Conservation (phyloP, 2,797 vertebrate species). For the Natrix natrix region DNA sequence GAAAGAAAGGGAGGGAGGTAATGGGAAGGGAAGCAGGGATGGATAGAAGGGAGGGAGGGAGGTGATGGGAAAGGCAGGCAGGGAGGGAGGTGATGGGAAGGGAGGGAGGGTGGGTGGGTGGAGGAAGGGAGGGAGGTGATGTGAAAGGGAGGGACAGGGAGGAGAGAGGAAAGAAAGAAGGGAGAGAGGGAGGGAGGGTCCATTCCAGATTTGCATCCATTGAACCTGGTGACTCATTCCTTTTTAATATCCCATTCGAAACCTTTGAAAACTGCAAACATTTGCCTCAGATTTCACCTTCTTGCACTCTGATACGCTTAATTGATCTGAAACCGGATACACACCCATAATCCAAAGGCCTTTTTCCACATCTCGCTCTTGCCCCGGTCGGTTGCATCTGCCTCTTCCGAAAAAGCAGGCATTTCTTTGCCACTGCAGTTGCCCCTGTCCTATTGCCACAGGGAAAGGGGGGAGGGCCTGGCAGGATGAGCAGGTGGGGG, state of each 20-base stretch:
- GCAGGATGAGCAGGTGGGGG: not conserved
- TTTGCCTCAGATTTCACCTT: not conserved
- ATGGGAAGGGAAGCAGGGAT: too few species aligned
- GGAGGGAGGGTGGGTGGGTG: not conserved
- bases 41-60: not conserved
- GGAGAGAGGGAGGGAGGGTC: not conserved
- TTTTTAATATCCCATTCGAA: not conserved
- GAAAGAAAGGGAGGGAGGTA: not conserved
- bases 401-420: constrained; percentile 41
- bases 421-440: constrained; percentile 41
- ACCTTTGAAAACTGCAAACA: not conserved
- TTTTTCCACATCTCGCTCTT: constrained; percentile 46
- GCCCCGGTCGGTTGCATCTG: constrained; percentile 45
- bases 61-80: not conserved
- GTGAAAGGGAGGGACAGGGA: not conserved
- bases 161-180: not conserved
- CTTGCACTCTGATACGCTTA: not conserved
- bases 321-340: constrained; percentile 52
- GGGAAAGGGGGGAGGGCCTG: not conserved
- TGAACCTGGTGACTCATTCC: not conserved
- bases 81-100: not conserved
- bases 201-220: not conserved
- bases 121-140: not conserved
- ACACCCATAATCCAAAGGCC: constrained; percentile 60
- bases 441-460: constrained; percentile 20